Conservation (phyloP, 2,113 vertebrate species). For the Nanorana parkeri region DNA sequence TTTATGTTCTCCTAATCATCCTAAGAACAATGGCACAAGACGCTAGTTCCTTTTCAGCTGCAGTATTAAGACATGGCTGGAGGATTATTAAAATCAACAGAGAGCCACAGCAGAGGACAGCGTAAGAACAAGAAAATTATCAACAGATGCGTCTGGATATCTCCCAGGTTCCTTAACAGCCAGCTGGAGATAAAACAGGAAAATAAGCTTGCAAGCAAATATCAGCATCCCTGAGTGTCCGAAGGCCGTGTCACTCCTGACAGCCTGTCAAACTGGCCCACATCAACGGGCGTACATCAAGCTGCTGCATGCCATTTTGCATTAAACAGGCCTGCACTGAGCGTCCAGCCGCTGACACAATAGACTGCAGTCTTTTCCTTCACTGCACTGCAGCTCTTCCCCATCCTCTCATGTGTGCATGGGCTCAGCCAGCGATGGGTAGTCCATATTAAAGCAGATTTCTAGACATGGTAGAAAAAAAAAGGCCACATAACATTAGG, state of each 20-base stretch:
- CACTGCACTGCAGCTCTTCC: slow-evolving; percentile 40
- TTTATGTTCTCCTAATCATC: too few species aligned
- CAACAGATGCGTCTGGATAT: slow-evolving; percentile 17
- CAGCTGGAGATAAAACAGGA: neutral
- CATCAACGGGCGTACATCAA: slow-evolving; percentile 38
- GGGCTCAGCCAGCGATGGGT: neutral
- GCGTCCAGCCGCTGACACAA: slow-evolving; percentile 9
- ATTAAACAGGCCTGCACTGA: slow-evolving; percentile 48
- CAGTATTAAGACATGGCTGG: neutral
- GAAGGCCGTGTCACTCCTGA: slow-evolving; percentile 25
- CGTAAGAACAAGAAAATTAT: neutral
- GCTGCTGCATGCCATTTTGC: slow-evolving; percentile 48
- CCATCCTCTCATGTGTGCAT: neutral
- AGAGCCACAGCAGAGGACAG: neutral
- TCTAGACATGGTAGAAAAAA: too few species aligned
- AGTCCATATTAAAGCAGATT: too few species aligned
- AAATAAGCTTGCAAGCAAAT: slow-evolving; percentile 1
- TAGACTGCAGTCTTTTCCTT: slow-evolving; percentile 22
- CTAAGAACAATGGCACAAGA: too few species aligned
- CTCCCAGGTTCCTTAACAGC: neutral
- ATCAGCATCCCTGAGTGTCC: slow-evolving; percentile 3
- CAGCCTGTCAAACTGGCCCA: slow-evolving; percentile 37
- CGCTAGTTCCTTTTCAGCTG: too few species aligned
- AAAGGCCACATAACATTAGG: too few species aligned
- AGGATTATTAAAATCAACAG: neutral